Conservation (phyloP, 2,888 invertebrate genomes). For the Anagyrus pseudococci region DNA sequence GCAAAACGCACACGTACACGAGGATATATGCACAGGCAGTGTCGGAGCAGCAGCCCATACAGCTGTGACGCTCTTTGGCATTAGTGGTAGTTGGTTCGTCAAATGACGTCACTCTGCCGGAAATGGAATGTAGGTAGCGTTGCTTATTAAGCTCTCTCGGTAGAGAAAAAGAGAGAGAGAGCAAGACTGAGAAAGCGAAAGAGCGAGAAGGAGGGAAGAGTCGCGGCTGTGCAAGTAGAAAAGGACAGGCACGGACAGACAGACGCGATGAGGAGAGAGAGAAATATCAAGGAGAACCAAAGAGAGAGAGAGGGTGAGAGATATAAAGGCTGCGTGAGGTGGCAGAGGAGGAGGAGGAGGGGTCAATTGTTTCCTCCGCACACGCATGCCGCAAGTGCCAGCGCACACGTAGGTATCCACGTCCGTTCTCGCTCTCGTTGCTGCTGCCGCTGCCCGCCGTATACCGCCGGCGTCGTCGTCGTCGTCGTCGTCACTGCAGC, state of each 20-base stretch:
- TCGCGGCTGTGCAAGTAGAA: conserved; percentile 5
- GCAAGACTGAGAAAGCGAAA: conserved; percentile 17
- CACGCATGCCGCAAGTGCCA: conserved; percentile 54
- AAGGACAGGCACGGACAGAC: not conserved
- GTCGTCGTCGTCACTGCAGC: conserved; percentile 32
- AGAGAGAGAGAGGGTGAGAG: conserved; percentile 37
- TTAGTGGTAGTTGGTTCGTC: conserved; percentile 50
- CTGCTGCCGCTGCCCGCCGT: too few species aligned
- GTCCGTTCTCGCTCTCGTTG: conserved; percentile 40
- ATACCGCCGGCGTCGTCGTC: not conserved
- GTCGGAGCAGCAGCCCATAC: too few species aligned
- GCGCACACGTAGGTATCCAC: conserved; percentile 48
- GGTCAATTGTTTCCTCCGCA: conserved; percentile 61
- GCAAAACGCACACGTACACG: too few species aligned
- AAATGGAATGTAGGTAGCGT: conserved; percentile 62
- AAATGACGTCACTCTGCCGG: conserved; percentile 60
- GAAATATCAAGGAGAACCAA: too few species aligned
- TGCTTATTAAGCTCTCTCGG: conserved; percentile 57
- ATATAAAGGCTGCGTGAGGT: too few species aligned
- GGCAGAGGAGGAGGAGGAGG: conserved; percentile 34
- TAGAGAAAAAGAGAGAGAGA: conserved; percentile 33
- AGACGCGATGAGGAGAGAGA: conserved; percentile 1
- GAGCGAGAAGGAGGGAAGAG: not conserved
- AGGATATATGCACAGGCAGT: too few species aligned
- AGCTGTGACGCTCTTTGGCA: too few species aligned